phyloP scores from a whole-genome alignment of 2,888 invertebrate genomes.

The Drosophila picticornis region DNA sequence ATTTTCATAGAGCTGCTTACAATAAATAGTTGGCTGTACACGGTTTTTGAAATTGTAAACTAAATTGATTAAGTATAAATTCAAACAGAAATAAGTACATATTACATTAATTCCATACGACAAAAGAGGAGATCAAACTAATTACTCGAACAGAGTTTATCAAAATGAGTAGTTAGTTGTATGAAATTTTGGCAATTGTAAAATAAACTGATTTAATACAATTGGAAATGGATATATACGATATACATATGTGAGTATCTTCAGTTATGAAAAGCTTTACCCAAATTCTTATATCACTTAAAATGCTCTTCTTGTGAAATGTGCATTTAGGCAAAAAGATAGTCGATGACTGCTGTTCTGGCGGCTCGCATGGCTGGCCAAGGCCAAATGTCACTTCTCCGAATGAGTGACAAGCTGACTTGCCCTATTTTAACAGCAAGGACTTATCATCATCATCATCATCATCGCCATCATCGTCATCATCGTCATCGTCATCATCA shows the following conservation, averaged over 20 bases:
- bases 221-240: background rate
- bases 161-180: too few species aligned
- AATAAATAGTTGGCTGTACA: background rate
- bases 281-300: background rate
- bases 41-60: background rate
- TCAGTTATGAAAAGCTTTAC: background rate
- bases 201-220: background rate
- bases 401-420: constrained; percentile 38
- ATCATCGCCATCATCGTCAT: background rate
- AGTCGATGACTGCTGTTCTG: background rate
- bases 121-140: background rate
- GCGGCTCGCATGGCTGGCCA: constrained; percentile 10
- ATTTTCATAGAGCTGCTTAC: background rate
- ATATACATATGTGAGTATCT: background rate
- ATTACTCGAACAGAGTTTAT: background rate
- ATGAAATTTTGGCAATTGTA: background rate
- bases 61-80: background rate
- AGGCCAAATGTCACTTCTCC: constrained; percentile 41
- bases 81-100: background rate
- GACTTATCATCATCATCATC: constrained; percentile 21
- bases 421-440: constrained; percentile 18
- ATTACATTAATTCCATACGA: background rate
- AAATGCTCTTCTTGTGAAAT: constrained; percentile 14
- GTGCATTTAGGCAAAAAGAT: background rate
- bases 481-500: constrained; percentile 13